Conservation (phyloP, 1,140 invertebrate species). For the Triops cancriformis region DNA sequence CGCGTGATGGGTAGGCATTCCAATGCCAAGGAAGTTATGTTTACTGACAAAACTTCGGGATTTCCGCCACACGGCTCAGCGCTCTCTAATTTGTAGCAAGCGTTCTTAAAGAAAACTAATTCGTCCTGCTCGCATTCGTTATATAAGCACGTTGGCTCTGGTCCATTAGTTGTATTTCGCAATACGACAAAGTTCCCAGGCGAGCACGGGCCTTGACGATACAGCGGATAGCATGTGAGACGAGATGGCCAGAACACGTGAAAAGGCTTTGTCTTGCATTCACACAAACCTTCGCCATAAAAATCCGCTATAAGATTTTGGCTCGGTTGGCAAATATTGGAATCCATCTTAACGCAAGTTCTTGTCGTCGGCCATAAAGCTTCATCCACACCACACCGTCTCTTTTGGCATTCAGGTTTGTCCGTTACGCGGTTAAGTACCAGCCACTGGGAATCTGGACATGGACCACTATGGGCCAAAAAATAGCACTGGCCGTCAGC, state of each 20-base stretch:
- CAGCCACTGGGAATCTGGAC: not conserved
- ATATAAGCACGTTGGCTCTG: not conserved
- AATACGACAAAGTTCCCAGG: not conserved
- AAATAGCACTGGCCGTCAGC: not conserved
- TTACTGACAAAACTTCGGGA: not conserved
- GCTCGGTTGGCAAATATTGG: not conserved
- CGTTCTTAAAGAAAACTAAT: not conserved
- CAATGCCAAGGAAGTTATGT: not conserved
- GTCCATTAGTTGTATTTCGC: not conserved
- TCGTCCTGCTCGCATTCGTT: not conserved
- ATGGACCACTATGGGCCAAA: not conserved
- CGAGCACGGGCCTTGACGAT: not conserved
- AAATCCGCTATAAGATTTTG: not conserved
- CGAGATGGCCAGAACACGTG: not conserved
- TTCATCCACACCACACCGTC: not conserved
- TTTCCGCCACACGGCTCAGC: not conserved
- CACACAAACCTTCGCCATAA: not conserved
- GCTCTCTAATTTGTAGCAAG: not conserved
- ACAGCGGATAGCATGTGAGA: not conserved
- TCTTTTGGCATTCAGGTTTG: not conserved
- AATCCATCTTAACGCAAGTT: not conserved
- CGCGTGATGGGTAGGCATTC: not conserved
- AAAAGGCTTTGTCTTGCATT: not conserved
- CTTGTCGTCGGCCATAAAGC: not conserved
- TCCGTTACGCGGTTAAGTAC: not conserved